These are phyloP conservation scores for Aulostomus chinensis DNA, from an alignment of 2,797 vertebrate genomes.

Conservation along the genomic window DNA sequence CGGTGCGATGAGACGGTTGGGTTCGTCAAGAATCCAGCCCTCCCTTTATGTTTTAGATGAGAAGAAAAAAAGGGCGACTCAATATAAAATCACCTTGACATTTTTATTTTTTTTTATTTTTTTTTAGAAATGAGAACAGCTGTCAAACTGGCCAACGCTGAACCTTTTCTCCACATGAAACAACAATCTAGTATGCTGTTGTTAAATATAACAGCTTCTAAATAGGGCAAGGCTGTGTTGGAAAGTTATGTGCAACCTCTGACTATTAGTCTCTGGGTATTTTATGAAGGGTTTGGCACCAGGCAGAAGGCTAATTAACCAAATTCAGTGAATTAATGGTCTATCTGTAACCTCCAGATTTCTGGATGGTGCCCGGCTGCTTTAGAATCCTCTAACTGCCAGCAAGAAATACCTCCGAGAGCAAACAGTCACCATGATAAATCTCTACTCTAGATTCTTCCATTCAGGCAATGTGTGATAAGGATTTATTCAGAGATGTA, in stretches of 20 bases:
- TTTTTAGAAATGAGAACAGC: conserved; percentile 32
- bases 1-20: no score
- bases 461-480: conserved; percentile 22
- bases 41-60: not conserved
- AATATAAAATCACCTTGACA: conserved; percentile 36
- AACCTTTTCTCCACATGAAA: conserved; percentile 27
- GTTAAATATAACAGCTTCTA: conserved; percentile 17
- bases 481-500: no score
- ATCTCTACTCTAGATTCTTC: conserved; percentile 35
- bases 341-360: conserved; percentile 33
- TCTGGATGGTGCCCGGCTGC: conserved; percentile 34
- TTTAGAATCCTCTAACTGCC: conserved; percentile 40
- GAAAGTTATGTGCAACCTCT: conserved; percentile 39
- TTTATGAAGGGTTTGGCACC: conserved; percentile 47
- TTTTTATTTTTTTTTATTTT: conserved; percentile 11
- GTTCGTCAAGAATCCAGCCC: no score
- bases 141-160: conserved; percentile 28
- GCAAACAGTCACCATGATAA: conserved; percentile 37
- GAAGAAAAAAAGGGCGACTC: no score
- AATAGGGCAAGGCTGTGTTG: conserved; percentile 23
- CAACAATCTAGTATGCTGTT: conserved; percentile 1
- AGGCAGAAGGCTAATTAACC: conserved; percentile 55
- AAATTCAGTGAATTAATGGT: conserved; percentile 58
- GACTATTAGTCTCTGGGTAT: conserved; percentile 29
- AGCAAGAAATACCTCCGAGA: conserved; percentile 37